Percentiles rank a stretch among this genome's conserved stretches.
phyloP scores from a whole-genome alignment of 2,113 vertebrate species.

The Deroptyus accipitrinus region DNA sequence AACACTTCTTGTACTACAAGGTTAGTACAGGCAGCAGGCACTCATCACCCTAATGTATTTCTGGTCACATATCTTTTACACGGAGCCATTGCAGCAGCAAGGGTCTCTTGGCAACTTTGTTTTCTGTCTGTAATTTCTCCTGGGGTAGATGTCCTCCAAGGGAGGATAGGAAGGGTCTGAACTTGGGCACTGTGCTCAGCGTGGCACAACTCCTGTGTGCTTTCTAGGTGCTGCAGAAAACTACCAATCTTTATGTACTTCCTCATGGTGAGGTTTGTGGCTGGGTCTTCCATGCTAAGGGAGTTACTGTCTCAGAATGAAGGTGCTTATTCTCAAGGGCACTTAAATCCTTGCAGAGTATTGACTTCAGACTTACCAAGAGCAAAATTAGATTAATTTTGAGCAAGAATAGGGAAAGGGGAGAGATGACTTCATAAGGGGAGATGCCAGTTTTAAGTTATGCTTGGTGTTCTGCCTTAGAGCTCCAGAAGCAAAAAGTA shows the following conservation, averaged over 20 bases:
- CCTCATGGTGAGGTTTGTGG: neutral
- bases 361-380: accelerated
- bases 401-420: neutral
- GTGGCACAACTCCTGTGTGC: neutral
- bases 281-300: neutral
- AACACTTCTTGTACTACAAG: neutral
- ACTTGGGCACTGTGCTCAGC: neutral
- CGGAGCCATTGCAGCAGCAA: neutral
- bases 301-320: neutral
- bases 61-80: neutral
- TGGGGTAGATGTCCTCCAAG: neutral
- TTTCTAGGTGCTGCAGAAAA: neutral
- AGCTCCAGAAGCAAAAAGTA: neutral
- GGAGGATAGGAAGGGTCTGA: neutral
- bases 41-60: neutral
- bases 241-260: neutral
- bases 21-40: neutral
- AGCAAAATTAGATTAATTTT: neutral
- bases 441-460: neutral
- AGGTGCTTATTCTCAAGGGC: neutral
- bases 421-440: neutral
- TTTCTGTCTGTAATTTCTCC: neutral
- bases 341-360: neutral
- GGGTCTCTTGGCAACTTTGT: neutral
- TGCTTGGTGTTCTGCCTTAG: neutral